These are phyloP conservation scores for Achlya flavicornis DNA, from an alignment of 2,888 invertebrate genomes.

Conservation along the genomic window DNA sequence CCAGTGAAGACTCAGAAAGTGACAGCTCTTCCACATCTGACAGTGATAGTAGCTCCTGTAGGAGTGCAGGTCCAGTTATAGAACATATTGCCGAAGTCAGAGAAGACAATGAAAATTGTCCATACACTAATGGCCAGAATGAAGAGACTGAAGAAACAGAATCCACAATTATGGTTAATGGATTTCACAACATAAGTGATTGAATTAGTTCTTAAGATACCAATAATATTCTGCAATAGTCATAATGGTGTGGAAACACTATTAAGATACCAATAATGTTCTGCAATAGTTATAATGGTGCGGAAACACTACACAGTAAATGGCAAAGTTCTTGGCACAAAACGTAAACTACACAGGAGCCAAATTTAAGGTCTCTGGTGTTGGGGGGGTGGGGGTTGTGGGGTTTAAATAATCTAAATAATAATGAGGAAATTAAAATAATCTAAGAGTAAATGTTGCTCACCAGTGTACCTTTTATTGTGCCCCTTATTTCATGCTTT, in stretches of 20 bases:
- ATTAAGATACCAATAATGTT: slow-evolving; percentile 7
- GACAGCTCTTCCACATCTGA: slow-evolving; percentile 82
- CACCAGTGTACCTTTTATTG: no score
- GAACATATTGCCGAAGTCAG: slow-evolving; percentile 36
- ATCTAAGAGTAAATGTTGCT: no score
- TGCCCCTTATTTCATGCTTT: no score
- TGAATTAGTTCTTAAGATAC: slow-evolving; percentile 25
- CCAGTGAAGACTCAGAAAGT: slow-evolving; percentile 85
- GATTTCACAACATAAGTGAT: slow-evolving; percentile 63
- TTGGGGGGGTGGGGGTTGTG: no score
- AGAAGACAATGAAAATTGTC: slow-evolving; percentile 44
- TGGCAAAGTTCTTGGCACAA: no score
- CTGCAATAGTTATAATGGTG: neutral
- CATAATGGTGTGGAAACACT: slow-evolving; percentile 28
- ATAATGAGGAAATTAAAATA: no score
- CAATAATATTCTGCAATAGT: slow-evolving; percentile 26
- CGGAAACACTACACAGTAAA: no score
- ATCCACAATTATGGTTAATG: slow-evolving; percentile 63
- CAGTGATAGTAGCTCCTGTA: slow-evolving; percentile 75
- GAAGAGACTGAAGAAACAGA: slow-evolving; percentile 50
- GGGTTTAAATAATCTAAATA: no score
- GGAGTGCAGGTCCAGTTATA: slow-evolving; percentile 52
- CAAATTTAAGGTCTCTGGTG: no score
- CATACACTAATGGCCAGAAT: slow-evolving; percentile 50
- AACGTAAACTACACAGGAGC: no score